Evolutionary conservation across 2,888 invertebrate genomes (phyloP).

Genomic region (Ichneumon xanthorius): DNA sequence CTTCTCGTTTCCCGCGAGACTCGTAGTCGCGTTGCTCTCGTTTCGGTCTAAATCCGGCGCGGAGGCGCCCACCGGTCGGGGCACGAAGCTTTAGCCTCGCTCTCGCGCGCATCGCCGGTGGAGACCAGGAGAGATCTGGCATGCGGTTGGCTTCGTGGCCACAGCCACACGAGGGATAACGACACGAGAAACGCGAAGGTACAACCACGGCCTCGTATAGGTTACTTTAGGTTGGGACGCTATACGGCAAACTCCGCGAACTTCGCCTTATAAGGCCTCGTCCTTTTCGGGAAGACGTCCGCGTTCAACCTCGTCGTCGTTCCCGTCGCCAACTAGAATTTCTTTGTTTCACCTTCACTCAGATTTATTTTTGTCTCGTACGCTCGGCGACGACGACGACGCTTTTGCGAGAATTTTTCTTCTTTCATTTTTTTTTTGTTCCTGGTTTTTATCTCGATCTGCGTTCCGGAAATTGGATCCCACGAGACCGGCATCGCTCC

Average conservation of each 20-base stretch:
- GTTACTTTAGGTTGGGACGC: slow-evolving; percentile 65
- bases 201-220: slow-evolving; percentile 16
- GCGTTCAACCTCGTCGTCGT: slow-evolving; percentile 53
- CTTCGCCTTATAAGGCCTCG: slow-evolving; percentile 80
- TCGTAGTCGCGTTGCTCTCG: slow-evolving; percentile 53
- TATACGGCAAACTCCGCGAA: slow-evolving; percentile 71
- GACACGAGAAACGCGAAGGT: slow-evolving; percentile 62
- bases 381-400: slow-evolving; percentile 15
- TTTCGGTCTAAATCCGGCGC: slow-evolving; percentile 78
- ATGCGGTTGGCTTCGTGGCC: slow-evolving; percentile 55
- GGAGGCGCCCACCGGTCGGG: slow-evolving; percentile 73
- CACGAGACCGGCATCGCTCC: slow-evolving; percentile 42
- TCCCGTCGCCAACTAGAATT: slow-evolving; percentile 65
- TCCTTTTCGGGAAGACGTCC: slow-evolving; percentile 74
- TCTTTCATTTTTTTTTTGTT: slow-evolving; percentile 19
- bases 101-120: slow-evolving; percentile 64
- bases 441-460: slow-evolving; percentile 29
- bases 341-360: slow-evolving; percentile 58
- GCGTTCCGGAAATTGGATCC: slow-evolving; percentile 52
- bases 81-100: slow-evolving; percentile 62
- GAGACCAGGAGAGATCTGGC: slow-evolving; percentile 53
- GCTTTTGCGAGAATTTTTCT: slow-evolving; percentile 34
- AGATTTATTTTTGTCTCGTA: slow-evolving; percentile 51
- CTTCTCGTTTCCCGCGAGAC: slow-evolving; percentile 45
- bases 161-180: slow-evolving; percentile 53